phyloP scores from a whole-genome alignment of 2,888 invertebrate genomes.

The Smittia sp. region DNA sequence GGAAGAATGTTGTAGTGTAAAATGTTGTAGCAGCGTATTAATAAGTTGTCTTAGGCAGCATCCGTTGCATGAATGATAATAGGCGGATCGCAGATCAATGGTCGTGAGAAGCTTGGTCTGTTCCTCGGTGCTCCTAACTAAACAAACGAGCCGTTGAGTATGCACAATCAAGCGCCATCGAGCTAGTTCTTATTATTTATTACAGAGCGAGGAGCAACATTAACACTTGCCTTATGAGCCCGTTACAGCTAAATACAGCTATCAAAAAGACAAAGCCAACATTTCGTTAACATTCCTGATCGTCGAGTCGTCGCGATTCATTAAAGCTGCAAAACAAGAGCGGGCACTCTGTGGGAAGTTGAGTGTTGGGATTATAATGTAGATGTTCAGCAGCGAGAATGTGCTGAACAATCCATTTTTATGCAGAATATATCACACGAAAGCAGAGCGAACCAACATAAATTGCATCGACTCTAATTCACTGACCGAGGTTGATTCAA shows the following conservation, averaged over 20 bases:
- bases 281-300: conserved; percentile 39
- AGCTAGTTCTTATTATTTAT: background rate
- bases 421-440: conserved; percentile 12
- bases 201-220: background rate
- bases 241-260: conserved; percentile 13
- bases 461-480: conserved; percentile 19
- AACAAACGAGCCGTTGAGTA: no score
- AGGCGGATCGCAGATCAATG: background rate
- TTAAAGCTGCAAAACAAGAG: conserved; percentile 3
- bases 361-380: background rate
- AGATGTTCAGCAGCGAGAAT: background rate
- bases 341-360: background rate
- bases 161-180: no score
- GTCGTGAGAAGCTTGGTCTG: no score
- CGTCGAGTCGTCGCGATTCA: background rate
- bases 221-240: conserved; percentile 30
- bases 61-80: conserved; percentile 2
- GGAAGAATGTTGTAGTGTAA: background rate
- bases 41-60: background rate
- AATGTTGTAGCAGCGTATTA: background rate
- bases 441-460: background rate
- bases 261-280: background rate
- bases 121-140: no score
- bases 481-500: conserved; percentile 15
- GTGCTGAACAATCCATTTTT: background rate